Percentiles rank a stretch among this genome's conserved stretches.
phyloP scores from a whole-genome alignment of 2,888 invertebrate genomes.

The Liposcelis brunnea region DNA sequence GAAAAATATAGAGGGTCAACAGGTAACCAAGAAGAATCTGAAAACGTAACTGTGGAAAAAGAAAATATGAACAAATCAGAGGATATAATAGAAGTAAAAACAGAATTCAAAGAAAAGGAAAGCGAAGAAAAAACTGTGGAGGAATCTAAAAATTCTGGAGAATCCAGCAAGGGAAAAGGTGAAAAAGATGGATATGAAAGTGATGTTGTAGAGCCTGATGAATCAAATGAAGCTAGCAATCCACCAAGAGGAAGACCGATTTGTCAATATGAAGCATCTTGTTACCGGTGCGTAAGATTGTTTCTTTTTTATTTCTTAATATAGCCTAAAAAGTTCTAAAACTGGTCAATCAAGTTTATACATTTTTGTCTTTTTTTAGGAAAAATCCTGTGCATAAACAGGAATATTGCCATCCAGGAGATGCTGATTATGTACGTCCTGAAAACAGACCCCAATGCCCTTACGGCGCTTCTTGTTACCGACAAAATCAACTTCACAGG shows the following conservation, averaged over 20 bases:
- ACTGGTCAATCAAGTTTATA: background rate
- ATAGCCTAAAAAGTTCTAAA: background rate
- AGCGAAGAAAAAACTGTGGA: no score
- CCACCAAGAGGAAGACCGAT: background rate
- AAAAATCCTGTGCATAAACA: constrained; percentile 39
- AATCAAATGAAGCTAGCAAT: background rate
- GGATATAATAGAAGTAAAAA: no score
- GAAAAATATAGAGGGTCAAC: no score
- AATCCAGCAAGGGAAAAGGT: no score
- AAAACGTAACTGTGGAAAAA: no score
- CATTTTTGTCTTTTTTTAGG: constrained; percentile 27
- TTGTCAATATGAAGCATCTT: constrained; percentile 1
- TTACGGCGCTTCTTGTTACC: constrained; percentile 38
- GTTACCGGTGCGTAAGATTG: background rate
- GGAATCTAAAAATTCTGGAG: no score
- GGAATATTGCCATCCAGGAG: constrained; percentile 44
- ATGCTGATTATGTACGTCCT: constrained; percentile 36
- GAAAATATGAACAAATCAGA: no score
- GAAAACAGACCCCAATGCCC: constrained; percentile 34
- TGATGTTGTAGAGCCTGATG: background rate
- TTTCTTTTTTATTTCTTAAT: background rate
- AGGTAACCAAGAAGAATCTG: no score
- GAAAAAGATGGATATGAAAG: no score
- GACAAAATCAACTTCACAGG: constrained; percentile 39
- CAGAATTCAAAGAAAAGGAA: no score